A percentile compares a stretch with the other conserved stretches of the same genome.
Evolutionary conservation across 2,888 invertebrate genomes (phyloP).

Genomic region (Lepetodrilus schrolli): DNA sequence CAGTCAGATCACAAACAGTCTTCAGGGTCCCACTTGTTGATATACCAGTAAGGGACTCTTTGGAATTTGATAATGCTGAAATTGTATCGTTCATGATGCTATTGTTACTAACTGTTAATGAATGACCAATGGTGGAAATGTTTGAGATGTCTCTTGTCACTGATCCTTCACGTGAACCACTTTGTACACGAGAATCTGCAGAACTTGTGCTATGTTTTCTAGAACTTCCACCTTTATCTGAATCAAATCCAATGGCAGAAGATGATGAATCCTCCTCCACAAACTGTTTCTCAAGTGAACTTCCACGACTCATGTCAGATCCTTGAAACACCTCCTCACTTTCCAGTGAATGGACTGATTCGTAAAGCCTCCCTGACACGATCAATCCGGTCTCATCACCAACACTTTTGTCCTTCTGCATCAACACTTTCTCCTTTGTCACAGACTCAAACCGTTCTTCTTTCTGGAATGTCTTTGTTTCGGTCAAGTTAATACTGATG

Average conservation of each 20-base stretch:
- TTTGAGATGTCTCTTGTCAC: too few relatives aligned
- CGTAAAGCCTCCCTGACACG: conserved; percentile 39
- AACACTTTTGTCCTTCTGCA: conserved; percentile 35
- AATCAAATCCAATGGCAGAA: conserved; percentile 16
- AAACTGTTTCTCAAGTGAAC: conserved; percentile 41
- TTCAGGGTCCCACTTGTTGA: too few relatives aligned
- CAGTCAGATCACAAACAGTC: too few relatives aligned
- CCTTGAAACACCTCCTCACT: conserved; percentile 40
- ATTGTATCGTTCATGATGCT: too few relatives aligned
- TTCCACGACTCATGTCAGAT: conserved; percentile 41
- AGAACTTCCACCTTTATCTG: background rate
- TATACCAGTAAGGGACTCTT: too few relatives aligned
- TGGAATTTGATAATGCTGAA: too few relatives aligned
- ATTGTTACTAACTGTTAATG: too few relatives aligned
- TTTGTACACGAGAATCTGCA: background rate
- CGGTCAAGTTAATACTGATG: conserved; percentile 58
- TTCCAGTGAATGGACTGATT: conserved; percentile 43
- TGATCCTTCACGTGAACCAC: background rate
- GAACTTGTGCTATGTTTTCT: background rate
- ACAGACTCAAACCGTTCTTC: conserved; percentile 50
- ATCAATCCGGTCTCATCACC: conserved; percentile 37
- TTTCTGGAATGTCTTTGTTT: conserved; percentile 47
- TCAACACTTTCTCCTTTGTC: conserved; percentile 46
- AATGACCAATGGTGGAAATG: too few relatives aligned
- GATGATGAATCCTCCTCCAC: conserved; percentile 36